phyloP scores from a whole-genome alignment of 2,797 vertebrate species.

The Sebastes kiyomatsui region DNA sequence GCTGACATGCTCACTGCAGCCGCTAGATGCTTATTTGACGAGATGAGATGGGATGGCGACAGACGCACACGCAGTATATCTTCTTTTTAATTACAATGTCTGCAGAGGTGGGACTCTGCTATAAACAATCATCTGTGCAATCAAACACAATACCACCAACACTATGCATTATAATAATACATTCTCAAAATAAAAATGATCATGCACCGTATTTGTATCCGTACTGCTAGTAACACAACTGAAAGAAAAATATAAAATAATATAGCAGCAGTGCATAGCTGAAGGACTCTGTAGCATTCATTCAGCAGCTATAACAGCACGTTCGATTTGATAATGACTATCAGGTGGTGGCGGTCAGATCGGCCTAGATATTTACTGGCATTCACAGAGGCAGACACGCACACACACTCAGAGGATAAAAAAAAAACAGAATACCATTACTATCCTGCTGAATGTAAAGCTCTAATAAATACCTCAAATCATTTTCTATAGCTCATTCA shows the following conservation, averaged over 20 bases:
- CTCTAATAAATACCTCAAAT: not conserved
- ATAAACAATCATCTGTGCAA: slow-evolving; percentile 85
- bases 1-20: slow-evolving; percentile 66
- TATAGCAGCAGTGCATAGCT: not conserved
- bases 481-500: slow-evolving; percentile 11
- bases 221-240: slow-evolving; percentile 5
- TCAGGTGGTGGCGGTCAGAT: slow-evolving; percentile 31
- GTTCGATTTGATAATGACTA: slow-evolving; percentile 47
- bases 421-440: not conserved
- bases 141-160: slow-evolving; percentile 72
- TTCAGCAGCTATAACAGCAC: slow-evolving; percentile 4
- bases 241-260: slow-evolving; percentile 32
- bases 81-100: slow-evolving; percentile 86
- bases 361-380: slow-evolving; percentile 38
- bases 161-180: slow-evolving; percentile 52
- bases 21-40: slow-evolving; percentile 79
- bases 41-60: slow-evolving; percentile 78
- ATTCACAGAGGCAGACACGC: slow-evolving; percentile 27
- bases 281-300: slow-evolving; percentile 7
- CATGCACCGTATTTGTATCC: slow-evolving; percentile 31
- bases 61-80: slow-evolving; percentile 71
- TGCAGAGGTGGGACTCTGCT: slow-evolving; percentile 77
- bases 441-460: slow-evolving; percentile 22
- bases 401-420: not conserved
- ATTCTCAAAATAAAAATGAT: slow-evolving; percentile 49